Evolutionary conservation across 1,140 invertebrate genomes (phyloP), one percentile per base, ranked within the genome.

Genomic region (Megalopta genalis): DNA sequence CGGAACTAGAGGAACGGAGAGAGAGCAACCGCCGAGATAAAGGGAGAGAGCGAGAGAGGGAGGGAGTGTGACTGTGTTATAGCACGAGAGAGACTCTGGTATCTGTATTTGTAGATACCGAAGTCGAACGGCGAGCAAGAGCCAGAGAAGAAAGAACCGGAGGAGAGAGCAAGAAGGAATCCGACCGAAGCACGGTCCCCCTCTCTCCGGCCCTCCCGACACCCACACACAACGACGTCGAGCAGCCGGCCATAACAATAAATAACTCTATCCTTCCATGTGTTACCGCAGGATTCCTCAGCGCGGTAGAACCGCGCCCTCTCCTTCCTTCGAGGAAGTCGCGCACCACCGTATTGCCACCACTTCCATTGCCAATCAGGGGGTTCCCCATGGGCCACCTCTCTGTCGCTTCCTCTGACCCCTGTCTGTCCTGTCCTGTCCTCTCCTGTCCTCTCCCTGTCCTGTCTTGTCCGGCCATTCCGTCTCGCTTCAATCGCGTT

Each of bases 211-310:
- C 76, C 74, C 80, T 62, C 60, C 84, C 81, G 86, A 90, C 91
- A 91, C 91, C 91, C 88, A 92, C 91, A 90, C 90, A 89, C 85
- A 86, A 85, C 88, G 84, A 89, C 77, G 85, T 49, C 85, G 81
- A 85, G 86, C 88, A 84, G 87, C 75, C 87, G 89, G 88, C 90
- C 88, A 92, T 92, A 91, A 92, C 91, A 90, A 92, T 92, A 92
- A 92, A 91, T 91, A 92, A 92, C 90, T 91, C 90, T 89, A 90
- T 90, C 90, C 88, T 90, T 90, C 90, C 90, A 90, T 91, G 91
- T 89, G 91, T 91, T 90, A 88, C 88, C 87, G 82, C 87, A 86
- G 86, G 87, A 90, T 88, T 86, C 89, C 86, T 81, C 81, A 67
- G 86, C 83, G 84, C 87, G 86, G 82, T 87, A 80, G 84, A 86